phyloP scores from a whole-genome alignment of 2,113 vertebrate species.

The Trichechus manatus region DNA sequence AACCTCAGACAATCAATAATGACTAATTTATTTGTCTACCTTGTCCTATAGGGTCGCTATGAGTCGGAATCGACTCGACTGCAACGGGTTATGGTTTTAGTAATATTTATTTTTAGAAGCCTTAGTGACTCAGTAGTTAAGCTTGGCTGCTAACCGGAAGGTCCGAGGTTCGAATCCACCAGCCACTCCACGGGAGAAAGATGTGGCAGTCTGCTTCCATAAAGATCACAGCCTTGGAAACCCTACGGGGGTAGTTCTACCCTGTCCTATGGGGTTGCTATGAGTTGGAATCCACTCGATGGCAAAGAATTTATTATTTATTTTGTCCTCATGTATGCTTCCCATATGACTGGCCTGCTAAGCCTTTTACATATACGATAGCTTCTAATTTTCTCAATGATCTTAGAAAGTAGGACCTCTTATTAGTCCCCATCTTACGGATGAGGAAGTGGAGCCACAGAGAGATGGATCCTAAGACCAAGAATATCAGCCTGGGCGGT shows the following conservation, averaged over 20 bases:
- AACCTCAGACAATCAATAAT: neutral
- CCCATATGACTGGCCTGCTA: neutral
- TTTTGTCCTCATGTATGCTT: neutral
- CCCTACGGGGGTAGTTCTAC: neutral
- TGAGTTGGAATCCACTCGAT: neutral
- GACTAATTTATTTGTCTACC: too few species aligned
- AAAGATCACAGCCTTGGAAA: neutral
- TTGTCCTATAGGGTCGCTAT: too few species aligned
- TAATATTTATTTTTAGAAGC: too few species aligned
- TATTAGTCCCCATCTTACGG: neutral
- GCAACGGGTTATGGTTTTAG: too few species aligned
- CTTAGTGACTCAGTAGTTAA: neutral
- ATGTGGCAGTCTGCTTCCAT: neutral
- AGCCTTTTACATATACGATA: neutral
- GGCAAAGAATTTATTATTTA: neutral
- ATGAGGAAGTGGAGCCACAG: neutral
- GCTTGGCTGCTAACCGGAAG: neutral
- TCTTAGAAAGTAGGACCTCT: neutral
- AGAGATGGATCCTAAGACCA: neutral
- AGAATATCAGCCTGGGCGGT: neutral
- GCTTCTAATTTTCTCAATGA: neutral
- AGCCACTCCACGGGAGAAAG: neutral
- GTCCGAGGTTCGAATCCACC: neutral
- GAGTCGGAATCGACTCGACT: too few species aligned
- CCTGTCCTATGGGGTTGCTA: neutral